Percentiles rank a stretch among this genome's conserved stretches.
Conservation (phyloP, 2,797 vertebrate species). For the Enteromius unitaeniatus region DNA sequence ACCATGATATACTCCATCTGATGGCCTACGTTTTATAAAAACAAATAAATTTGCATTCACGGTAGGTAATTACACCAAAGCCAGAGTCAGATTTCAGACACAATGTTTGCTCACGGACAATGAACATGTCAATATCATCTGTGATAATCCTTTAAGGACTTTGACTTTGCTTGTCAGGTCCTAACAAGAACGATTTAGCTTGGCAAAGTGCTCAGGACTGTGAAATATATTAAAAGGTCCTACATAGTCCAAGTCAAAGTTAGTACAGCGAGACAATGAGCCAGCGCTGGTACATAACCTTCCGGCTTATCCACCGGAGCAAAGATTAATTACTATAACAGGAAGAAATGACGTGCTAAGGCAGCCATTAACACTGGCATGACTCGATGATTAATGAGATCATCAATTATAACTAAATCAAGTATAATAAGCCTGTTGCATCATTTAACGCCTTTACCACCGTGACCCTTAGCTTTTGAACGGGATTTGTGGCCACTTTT, state of each 20-base stretch:
- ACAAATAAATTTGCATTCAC: background rate
- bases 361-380: conserved; percentile 82
- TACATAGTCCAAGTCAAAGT: conserved; percentile 56
- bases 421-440: conserved; percentile 82
- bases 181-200: conserved; percentile 16
- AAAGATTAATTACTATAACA: conserved; percentile 81
- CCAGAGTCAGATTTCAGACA: conserved; percentile 13
- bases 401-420: conserved; percentile 81
- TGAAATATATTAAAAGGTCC: conserved; percentile 53
- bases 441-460: conserved; percentile 74
- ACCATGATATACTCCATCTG: no score
- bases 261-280: conserved; percentile 61
- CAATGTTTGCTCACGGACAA: conserved; percentile 17
- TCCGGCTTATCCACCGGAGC: conserved; percentile 67
- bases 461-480: conserved; percentile 70
- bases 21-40: background rate
- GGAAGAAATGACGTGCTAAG: conserved; percentile 82
- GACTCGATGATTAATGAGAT: conserved; percentile 82
- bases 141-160: conserved; percentile 32
- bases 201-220: conserved; percentile 28
- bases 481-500: conserved; percentile 62
- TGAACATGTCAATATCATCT: conserved; percentile 26
- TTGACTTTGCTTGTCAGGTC: conserved; percentile 33
- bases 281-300: conserved; percentile 70
- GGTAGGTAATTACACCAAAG: background rate